A percentile compares a stretch with the other conserved stretches of the same genome.
phyloP scores from a whole-genome alignment of 2,113 vertebrate genomes.

The Pimephales promelas region DNA sequence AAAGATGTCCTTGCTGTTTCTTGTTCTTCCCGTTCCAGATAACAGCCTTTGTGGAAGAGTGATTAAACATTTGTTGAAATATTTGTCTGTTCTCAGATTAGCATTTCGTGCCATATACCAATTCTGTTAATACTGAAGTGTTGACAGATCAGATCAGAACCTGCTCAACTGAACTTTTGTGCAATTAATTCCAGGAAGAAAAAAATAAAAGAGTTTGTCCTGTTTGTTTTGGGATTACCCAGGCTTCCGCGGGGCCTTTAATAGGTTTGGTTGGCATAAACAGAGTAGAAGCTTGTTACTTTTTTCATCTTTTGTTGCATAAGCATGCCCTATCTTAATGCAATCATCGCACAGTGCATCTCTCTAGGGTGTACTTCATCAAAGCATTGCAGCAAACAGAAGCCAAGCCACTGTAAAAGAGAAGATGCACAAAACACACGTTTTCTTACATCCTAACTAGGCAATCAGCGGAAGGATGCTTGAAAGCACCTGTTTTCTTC shows the following conservation, averaged over 20 bases:
- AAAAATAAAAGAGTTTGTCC: neutral
- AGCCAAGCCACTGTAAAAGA: neutral
- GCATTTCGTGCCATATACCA: neutral
- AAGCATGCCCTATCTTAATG: neutral
- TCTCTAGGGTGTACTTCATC: neutral
- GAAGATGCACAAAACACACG: constrained; percentile 7
- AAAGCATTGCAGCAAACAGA: constrained; percentile 18
- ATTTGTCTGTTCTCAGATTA: neutral
- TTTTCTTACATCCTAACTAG: constrained; percentile 38
- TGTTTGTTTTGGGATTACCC: neutral
- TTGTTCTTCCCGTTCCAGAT: constrained; percentile 64
- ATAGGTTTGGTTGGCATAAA: neutral
- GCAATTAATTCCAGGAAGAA: neutral
- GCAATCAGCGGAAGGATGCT: constrained; percentile 29
- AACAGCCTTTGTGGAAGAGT: constrained; percentile 48
- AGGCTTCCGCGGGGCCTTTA: neutral
- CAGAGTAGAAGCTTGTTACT: neutral
- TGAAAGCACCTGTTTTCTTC: constrained; percentile 31
- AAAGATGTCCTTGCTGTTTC: constrained; percentile 57
- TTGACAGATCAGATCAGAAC: neutral
- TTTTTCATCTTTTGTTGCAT: neutral
- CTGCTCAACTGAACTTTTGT: neutral
- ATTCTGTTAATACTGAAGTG: neutral
- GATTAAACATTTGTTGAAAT: constrained; percentile 38
- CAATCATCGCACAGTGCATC: constrained; percentile 5